Conservation (phyloP, 1,140 invertebrate genomes). For the Aphaenogaster ashmeadi region DNA sequence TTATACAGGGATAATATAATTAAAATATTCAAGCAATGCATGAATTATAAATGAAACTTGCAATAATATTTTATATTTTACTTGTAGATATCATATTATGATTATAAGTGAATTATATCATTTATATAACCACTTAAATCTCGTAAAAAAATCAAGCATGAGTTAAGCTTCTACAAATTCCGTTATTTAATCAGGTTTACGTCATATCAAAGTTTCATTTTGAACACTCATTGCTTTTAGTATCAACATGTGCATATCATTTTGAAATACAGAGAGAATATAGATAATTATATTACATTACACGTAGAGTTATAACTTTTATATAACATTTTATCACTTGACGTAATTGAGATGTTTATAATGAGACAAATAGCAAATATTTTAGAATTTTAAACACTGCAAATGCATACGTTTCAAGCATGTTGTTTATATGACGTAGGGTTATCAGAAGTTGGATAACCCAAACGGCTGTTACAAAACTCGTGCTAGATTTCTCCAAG, state of each 20-base stretch:
- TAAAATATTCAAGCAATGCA: constrained; percentile 26
- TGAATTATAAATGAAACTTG: constrained; percentile 16
- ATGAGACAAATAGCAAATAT: constrained; percentile 63
- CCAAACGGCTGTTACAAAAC: constrained; percentile 76
- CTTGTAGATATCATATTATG: neutral
- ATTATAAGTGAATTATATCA: constrained; percentile 34
- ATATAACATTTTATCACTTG: constrained; percentile 2
- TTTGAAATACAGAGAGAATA: neutral
- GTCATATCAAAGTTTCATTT: neutral
- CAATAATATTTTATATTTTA: constrained; percentile 40
- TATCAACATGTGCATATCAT: neutral
- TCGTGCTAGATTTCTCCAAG: constrained; percentile 78
- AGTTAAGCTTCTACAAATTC: constrained; percentile 12
- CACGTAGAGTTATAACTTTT: neutral
- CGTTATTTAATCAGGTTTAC: constrained; percentile 23
- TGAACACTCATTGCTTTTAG: constrained; percentile 24
- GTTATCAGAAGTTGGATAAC: constrained; percentile 82
- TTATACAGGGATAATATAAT: neutral
- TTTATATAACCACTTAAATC: constrained; percentile 40
- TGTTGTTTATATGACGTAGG: constrained; percentile 72
- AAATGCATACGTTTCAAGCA: constrained; percentile 49
- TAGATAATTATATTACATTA: constrained; percentile 15
- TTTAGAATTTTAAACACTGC: constrained; percentile 31
- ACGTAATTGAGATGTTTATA: constrained; percentile 36
- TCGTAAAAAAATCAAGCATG: constrained; percentile 51